Evolutionary conservation across 2,113 vertebrate species (phyloP), one percentile per base, ranked within the genome.

Genomic region (Recurvirostra avosetta): DNA sequence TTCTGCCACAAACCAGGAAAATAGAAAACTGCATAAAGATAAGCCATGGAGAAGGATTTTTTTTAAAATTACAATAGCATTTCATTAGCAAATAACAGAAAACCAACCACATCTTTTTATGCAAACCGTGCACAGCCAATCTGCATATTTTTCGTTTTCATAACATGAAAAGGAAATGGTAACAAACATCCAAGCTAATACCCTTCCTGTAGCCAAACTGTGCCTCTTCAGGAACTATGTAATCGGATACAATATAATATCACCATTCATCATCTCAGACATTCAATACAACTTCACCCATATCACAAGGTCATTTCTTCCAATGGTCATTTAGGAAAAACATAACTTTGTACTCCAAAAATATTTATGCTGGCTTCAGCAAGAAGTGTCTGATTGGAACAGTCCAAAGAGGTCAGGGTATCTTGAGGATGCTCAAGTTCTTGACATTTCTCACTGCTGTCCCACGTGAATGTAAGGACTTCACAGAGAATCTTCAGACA

Each of bases 231-330:
- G 80, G 91, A 93, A 50, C 73, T 65, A 34, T 96, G 74, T n/a
- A 92, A 92, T 94, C 16, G 13, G 70, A 96, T 85, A 68, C 52
- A 90, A 78, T 61, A 87, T 30, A 94, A 63, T 72, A 91, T 78
- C 73, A 67, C 71, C 70, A 94, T 91, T 90, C 93, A 95, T 94
- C 80, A 93, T 61, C 36, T 61, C 25, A 92, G 65, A 47, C 55
- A 82, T 82, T 79, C 66, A 93, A 8, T 75, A 36, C 40, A 87
- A 72, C 49, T 96, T 96, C 74, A 75, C 45, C 40, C 36, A 7
- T 29, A 94, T 58, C 70, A 82, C 58, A 75, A 75, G 81, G 81
- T 72, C 87, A 82, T 92, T 87, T 80, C 43, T 96, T 96, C 86
- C 61, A 90, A 11, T 29, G 18, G 34, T 61, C 65, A 90, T 49